Conservation (phyloP, 1,140 invertebrate genomes). For the Melitaea cinxia region DNA sequence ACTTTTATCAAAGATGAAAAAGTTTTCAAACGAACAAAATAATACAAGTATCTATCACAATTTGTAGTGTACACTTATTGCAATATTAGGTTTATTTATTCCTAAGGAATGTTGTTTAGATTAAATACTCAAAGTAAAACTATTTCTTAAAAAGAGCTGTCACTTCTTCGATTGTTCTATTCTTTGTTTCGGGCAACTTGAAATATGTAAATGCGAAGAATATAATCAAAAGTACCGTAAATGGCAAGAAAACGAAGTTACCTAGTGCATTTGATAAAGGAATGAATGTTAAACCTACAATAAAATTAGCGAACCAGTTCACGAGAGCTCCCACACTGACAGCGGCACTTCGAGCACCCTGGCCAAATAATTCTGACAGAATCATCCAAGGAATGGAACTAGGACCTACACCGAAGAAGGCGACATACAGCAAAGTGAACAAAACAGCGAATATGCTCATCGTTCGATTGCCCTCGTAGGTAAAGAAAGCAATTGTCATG, state of each 20-base stretch:
- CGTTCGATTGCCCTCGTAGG: slow-evolving; percentile 80
- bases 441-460: slow-evolving; percentile 89
- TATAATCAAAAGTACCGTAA: slow-evolving; percentile 94
- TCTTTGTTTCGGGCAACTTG: slow-evolving; percentile 98
- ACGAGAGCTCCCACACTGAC: slow-evolving; percentile 97
- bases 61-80: slow-evolving; percentile 57
- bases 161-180: slow-evolving; percentile 98
- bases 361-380: slow-evolving; percentile 96
- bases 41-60: slow-evolving; percentile 65
- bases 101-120: slow-evolving; percentile 59
- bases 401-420: slow-evolving; percentile 96
- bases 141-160: slow-evolving; percentile 88
- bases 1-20: slow-evolving; percentile 29
- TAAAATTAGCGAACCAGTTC: slow-evolving; percentile 97
- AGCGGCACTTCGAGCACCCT: slow-evolving; percentile 95
- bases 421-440: slow-evolving; percentile 94
- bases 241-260: slow-evolving; percentile 97
- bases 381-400: slow-evolving; percentile 99
- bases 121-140: slow-evolving; percentile 24
- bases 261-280: slow-evolving; percentile 90
- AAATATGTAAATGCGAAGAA: slow-evolving; percentile 99
- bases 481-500: slow-evolving; percentile 90
- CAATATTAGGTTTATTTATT: slow-evolving; percentile 47
- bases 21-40: slow-evolving; percentile 32
- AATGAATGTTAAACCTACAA: slow-evolving; percentile 94